Percentiles rank a stretch among this genome's conserved stretches.
phyloP scores from a whole-genome alignment of 1,140 invertebrate species.

The Coelopa frigida region DNA sequence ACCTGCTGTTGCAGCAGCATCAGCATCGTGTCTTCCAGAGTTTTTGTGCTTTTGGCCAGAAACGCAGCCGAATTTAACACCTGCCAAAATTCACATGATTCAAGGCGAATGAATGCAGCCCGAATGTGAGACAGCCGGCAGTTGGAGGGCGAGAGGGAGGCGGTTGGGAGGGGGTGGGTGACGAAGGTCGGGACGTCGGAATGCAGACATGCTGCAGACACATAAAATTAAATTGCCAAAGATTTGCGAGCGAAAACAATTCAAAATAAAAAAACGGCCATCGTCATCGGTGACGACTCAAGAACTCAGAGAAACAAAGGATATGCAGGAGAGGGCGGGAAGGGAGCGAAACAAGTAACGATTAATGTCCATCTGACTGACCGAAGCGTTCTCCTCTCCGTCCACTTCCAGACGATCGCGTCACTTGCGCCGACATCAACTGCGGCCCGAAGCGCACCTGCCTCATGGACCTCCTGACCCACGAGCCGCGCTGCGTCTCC shows the following conservation, averaged over 20 bases:
- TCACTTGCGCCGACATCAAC: slow-evolving; percentile 64
- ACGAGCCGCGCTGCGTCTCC: slow-evolving; percentile 68
- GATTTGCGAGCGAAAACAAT: too few relatives aligned
- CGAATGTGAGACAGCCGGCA: too few relatives aligned
- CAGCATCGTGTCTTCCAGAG: too few relatives aligned
- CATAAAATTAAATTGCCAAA: slow-evolving; percentile 3
- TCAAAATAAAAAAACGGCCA: not conserved
- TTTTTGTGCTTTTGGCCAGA: too few relatives aligned
- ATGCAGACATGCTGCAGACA: slow-evolving; percentile 1
- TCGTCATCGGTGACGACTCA: not conserved
- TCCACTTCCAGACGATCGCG: slow-evolving; percentile 49
- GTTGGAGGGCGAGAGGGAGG: too few relatives aligned
- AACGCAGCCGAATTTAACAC: too few relatives aligned
- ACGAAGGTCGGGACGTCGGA: too few relatives aligned
- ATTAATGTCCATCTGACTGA: too few relatives aligned
- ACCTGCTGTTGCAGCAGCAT: too few relatives aligned
- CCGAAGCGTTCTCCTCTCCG: not conserved
- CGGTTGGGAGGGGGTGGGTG: too few relatives aligned
- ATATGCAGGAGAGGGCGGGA: not conserved
- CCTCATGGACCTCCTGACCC: slow-evolving; percentile 61
- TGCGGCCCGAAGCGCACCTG: slow-evolving; percentile 71
- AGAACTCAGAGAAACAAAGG: not conserved
- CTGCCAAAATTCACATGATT: slow-evolving; percentile 23
- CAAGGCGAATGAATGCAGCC: not conserved
- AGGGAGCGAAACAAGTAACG: not conserved